A percentile compares a stretch with the other conserved stretches of the same genome.
Evolutionary conservation across 2,888 invertebrate species (phyloP).

Genomic region (Thalpophila matura): DNA sequence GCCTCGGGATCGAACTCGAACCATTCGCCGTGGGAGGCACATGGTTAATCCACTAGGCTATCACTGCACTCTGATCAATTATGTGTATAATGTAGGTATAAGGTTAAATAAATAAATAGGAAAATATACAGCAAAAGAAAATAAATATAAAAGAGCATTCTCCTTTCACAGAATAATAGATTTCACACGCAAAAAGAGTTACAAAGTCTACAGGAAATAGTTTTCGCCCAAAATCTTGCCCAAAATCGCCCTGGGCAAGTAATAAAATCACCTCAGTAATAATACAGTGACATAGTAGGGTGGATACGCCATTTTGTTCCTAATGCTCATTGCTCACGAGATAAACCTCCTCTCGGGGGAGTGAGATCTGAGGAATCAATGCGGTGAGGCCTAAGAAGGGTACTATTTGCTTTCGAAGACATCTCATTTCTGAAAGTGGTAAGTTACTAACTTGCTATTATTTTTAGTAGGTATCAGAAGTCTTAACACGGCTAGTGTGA

Average conservation of each 20-base stretch:
- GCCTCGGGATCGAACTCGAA: no score
- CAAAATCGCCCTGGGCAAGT: not conserved
- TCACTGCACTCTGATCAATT: no score
- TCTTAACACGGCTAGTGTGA: no score
- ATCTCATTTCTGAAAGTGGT: not conserved
- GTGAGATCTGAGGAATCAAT: constrained; percentile 87
- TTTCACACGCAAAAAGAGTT: no score
- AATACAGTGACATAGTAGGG: constrained; percentile 60
- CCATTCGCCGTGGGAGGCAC: no score
- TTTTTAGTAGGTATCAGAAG: no score
- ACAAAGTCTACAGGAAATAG: not conserved
- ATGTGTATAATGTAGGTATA: no score
- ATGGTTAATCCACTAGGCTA: no score
- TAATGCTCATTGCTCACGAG: constrained; percentile 89
- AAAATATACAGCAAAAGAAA: no score
- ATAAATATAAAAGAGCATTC: no score
- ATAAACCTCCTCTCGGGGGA: constrained; percentile 82
- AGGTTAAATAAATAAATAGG: no score
- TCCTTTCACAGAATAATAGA: no score
- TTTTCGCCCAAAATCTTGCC: not conserved
- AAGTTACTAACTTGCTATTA: not conserved
- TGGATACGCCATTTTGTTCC: constrained; percentile 87
- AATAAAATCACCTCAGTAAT: constrained; percentile 26
- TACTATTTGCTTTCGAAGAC: constrained; percentile 67
- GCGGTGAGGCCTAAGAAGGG: constrained; percentile 74